phyloP scores from a whole-genome alignment of 2,113 vertebrate genomes.

The Athene cunicularia region DNA sequence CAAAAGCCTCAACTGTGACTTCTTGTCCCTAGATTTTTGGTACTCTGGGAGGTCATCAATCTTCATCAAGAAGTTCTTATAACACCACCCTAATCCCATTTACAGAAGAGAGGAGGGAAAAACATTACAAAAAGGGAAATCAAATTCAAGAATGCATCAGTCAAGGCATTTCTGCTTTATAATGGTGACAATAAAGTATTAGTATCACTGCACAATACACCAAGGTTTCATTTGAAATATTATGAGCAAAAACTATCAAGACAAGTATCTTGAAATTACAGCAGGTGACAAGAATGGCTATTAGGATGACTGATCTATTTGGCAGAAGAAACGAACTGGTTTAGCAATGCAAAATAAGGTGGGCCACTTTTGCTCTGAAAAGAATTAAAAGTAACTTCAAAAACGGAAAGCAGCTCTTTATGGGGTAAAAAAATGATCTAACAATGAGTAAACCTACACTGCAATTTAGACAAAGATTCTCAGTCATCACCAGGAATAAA shows the following conservation, averaged over 20 bases:
- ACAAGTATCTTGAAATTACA: not conserved
- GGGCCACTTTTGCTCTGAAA: not conserved
- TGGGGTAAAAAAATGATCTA: not conserved
- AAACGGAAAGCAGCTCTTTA: not conserved
- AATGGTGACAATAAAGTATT: not conserved
- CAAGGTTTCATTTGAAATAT: not conserved
- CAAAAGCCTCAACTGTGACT: not conserved
- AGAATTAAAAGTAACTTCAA: not conserved
- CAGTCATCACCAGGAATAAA: not conserved
- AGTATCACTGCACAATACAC: not conserved
- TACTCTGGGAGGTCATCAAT: not conserved
- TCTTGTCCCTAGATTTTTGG: not conserved
- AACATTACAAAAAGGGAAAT: not conserved
- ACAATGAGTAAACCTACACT: not conserved
- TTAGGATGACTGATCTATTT: not conserved
- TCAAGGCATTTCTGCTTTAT: not conserved
- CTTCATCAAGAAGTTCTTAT: not conserved
- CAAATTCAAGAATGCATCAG: not conserved
- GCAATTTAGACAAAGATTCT: not conserved
- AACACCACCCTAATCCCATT: not conserved
- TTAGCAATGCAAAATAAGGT: not conserved
- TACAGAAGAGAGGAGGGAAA: fast-evolving
- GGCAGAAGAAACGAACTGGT: not conserved
- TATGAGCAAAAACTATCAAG: not conserved
- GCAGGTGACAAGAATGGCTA: not conserved